Percentiles rank a stretch among this genome's conserved stretches.
phyloP scores from a whole-genome alignment of 2,888 invertebrate genomes.

The Yponomeuta plumbellus region DNA sequence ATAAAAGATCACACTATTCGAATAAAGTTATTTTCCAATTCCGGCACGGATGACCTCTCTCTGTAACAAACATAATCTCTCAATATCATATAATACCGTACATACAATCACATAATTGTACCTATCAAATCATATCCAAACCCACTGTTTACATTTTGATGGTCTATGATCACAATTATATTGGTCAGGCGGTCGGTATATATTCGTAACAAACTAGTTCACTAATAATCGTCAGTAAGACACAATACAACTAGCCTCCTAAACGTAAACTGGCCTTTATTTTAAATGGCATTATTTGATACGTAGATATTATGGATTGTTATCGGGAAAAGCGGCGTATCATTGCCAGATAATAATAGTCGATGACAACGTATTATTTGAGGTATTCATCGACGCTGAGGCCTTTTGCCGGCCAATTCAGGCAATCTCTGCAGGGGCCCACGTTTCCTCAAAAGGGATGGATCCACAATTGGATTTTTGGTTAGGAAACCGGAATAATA shows the following conservation, averaged over 20 bases:
- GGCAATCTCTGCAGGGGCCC: slow-evolving; percentile 72
- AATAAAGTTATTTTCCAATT: slow-evolving; percentile 52
- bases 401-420: slow-evolving; percentile 45
- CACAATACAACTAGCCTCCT: too few relatives aligned
- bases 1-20: slow-evolving; percentile 21
- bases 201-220: too few relatives aligned
- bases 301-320: slow-evolving; percentile 67
- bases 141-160: too few relatives aligned
- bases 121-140: slow-evolving; percentile 33
- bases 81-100: slow-evolving; percentile 25
- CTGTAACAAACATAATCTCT: slow-evolving; percentile 36
- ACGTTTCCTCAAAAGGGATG: slow-evolving; percentile 66
- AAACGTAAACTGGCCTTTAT: slow-evolving; percentile 49
- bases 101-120: slow-evolving; percentile 64
- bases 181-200: too few relatives aligned
- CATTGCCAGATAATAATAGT: slow-evolving; percentile 74
- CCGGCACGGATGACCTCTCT: slow-evolving; percentile 49
- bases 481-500: slow-evolving; percentile 75
- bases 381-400: slow-evolving; percentile 61
- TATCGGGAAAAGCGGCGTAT: slow-evolving; percentile 71
- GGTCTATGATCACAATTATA: too few relatives aligned
- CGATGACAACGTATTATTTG: slow-evolving; percentile 75
- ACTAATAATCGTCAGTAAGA: too few relatives aligned
- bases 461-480: slow-evolving; percentile 74
- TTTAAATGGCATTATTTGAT: slow-evolving; percentile 53